Percentiles rank a stretch among this genome's conserved stretches.
Evolutionary conservation across 2,888 invertebrate genomes (phyloP).

Genomic region (Spatulosminthurus flaviceps): DNA sequence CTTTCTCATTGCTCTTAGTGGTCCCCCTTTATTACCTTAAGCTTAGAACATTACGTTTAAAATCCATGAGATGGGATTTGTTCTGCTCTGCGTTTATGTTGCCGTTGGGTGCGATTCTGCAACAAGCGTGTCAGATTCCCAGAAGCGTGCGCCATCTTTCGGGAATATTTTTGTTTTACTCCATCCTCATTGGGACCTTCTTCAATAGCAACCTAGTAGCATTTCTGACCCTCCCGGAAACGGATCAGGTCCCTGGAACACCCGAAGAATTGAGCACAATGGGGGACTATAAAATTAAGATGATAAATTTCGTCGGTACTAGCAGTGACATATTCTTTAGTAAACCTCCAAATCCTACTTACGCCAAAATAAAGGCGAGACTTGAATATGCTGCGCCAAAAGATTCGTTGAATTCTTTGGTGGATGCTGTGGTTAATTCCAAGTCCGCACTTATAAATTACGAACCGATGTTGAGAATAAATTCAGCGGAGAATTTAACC

Average conservation of each 20-base stretch:
- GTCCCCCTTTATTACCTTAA: not conserved
- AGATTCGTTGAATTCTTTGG: not conserved
- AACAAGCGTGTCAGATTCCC: no score
- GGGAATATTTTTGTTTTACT: not conserved
- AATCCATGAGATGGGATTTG: no score
- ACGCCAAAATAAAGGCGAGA: not conserved
- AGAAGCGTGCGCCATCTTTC: not conserved
- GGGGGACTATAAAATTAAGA: not conserved
- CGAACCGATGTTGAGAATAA: not conserved
- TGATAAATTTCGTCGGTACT: not conserved
- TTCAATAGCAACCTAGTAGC: slow-evolving; percentile 1
- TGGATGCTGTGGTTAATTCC: not conserved
- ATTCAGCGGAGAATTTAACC: not conserved
- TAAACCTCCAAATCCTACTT: not conserved
- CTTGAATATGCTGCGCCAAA: not conserved
- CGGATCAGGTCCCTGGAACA: not conserved
- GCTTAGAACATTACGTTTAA: not conserved
- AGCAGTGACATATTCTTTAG: not conserved
- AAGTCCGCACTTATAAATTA: not conserved
- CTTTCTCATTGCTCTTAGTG: not conserved
- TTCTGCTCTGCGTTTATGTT: no score
- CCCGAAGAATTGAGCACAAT: not conserved
- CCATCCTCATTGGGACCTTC: not conserved
- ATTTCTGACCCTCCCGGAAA: not conserved
- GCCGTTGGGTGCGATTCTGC: no score